A percentile compares a stretch with the other conserved stretches of the same genome.
Conservation (phyloP, 2,797 vertebrate species). For the Arnoldichthys spilopterus region DNA sequence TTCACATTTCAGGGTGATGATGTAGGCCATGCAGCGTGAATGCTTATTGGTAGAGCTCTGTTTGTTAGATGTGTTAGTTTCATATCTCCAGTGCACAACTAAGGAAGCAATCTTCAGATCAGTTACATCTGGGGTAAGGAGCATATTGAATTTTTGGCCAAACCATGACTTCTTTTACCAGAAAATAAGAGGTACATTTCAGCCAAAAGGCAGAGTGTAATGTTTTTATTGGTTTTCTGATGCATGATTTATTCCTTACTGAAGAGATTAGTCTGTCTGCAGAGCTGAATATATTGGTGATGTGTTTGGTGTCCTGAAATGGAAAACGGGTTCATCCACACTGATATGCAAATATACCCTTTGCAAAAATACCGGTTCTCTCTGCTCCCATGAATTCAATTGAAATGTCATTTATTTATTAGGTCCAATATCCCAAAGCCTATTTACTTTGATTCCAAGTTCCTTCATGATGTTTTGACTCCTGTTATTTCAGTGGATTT, state of each 20-base stretch:
- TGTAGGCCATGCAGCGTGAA: no score
- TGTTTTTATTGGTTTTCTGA: conserved; percentile 23
- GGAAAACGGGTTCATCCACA: conserved; percentile 12
- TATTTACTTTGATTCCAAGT: neutral
- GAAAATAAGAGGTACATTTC: neutral
- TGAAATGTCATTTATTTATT: conserved; percentile 17
- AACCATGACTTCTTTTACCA: neutral
- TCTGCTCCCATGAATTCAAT: conserved; percentile 1
- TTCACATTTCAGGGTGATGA: no score
- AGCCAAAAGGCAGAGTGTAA: neutral
- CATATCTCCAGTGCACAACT: neutral
- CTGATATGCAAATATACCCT: conserved; percentile 3
- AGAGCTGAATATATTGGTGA: neutral
- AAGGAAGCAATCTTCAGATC: no score
- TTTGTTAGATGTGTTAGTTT: neutral
- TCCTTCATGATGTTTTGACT: neutral
- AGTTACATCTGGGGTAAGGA: no score
- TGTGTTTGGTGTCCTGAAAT: conserved; percentile 11
- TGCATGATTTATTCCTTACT: conserved; percentile 1
- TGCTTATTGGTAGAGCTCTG: no score
- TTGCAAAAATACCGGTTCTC: neutral
- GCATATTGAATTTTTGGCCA: neutral
- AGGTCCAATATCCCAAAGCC: neutral
- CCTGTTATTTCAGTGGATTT: neutral
- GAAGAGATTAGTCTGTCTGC: conserved; percentile 3